Evolutionary conservation across 2,113 vertebrate species (phyloP), one percentile per base, ranked within the genome.

Genomic region (Choloepus hoffmanni): DNA sequence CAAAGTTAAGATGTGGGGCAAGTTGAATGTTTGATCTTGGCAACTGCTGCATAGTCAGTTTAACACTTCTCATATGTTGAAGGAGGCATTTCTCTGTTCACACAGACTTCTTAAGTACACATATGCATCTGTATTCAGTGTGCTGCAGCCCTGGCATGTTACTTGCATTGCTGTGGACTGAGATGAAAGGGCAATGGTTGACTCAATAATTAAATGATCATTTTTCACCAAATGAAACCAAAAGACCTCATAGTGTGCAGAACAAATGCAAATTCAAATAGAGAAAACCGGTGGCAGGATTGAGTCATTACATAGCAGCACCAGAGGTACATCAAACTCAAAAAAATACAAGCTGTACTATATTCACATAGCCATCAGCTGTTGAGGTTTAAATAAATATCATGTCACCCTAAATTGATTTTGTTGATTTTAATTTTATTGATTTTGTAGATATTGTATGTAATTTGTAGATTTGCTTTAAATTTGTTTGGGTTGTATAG

Each of bases 11-110:
- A 70, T 93, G 24, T 92, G 78, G 62, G 45, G 92, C 92, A 96
- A 67, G 33, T n/a, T 79, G 43, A 91, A 84, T 43, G n/a, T 70
- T 68, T 72, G 33, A 74, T 85, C 28, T 90, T 40, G 85, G 50
- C 24, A 73, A 85, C 1, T 33, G 23, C 68, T 58, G 78, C 24
- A 18, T 81, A 67, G 65, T 60, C 62, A 63, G 24, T 74, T 90
- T 83, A 97, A 88, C 40, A 89, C 72, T 94, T 90, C 43, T 63
- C 78, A 79, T 89, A 91, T 45, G 92, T 36, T 62, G 62, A 94
- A 73, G 76, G 83, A 89, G 68, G 60, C 55, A 62, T 85, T 62
- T 88, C 33, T 93, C 90, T 96, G 15, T 28, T 86, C n/a, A 68
- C 53, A 90, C 0, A 76, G 83, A 82, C 28, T 63, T 68, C 21